A percentile compares a stretch with the other conserved stretches of the same genome.
These are phyloP conservation scores for Pinctada fucata DNA, from an alignment of 2,888 invertebrate genomes.

Conservation along the genomic window DNA sequence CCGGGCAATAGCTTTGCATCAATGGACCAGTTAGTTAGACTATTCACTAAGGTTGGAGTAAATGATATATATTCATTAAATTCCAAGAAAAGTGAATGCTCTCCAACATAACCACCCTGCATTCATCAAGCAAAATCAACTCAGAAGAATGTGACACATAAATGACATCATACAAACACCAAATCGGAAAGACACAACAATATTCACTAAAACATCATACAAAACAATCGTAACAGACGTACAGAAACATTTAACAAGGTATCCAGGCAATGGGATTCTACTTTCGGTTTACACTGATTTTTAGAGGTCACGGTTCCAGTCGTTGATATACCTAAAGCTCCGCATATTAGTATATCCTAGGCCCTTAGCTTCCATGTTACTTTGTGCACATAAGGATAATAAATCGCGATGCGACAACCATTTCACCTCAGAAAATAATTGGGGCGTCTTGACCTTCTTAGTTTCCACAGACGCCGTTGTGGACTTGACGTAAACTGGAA, in stretches of 20 bases:
- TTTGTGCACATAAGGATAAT: neutral
- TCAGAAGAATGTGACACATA: no score
- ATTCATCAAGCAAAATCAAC: no score
- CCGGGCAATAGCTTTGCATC: conserved; percentile 1
- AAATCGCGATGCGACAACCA: neutral
- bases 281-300: neutral
- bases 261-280: conserved; percentile 11
- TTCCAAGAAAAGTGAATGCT: neutral
- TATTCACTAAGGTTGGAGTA: conserved; percentile 6
- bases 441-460: neutral
- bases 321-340: conserved; percentile 10
- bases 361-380: neutral
- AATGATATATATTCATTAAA: conserved; percentile 17
- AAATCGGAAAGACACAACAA: no score
- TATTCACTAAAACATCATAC: no score
- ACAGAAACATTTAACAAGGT: no score
- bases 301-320: conserved; percentile 1
- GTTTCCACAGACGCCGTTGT: no score
- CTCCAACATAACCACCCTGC: no score
- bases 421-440: neutral
- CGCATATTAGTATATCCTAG: conserved; percentile 13
- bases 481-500: neutral
- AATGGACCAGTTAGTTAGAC: conserved; percentile 12
- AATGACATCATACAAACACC: no score
- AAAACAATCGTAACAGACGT: no score